Conservation (phyloP, 2,888 invertebrate species). For the Drosophila buzzatii region DNA sequence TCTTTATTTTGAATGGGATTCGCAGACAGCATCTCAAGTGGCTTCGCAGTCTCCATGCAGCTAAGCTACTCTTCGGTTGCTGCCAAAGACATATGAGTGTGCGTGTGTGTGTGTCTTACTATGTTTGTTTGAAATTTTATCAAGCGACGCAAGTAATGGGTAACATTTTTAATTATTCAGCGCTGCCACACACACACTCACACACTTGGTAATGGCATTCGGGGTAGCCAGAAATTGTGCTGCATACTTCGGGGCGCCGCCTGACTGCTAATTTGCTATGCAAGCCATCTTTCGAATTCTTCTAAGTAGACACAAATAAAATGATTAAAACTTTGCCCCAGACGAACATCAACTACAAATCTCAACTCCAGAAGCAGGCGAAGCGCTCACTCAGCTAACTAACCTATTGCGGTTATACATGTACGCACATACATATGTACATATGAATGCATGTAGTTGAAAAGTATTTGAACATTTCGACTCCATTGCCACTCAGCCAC, state of each 20-base stretch:
- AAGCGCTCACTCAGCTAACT: conserved; percentile 35
- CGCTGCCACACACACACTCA: conserved; percentile 10
- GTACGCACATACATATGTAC: no score
- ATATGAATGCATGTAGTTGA: background rate
- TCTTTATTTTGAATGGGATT: conserved; percentile 25
- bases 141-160: conserved; percentile 78
- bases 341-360: conserved; percentile 24
- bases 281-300: conserved; percentile 76
- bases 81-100: conserved; percentile 14
- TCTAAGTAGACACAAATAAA: conserved; percentile 66
- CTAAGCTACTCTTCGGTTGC: conserved; percentile 51
- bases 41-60: conserved; percentile 59
- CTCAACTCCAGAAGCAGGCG: background rate
- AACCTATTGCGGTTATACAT: conserved; percentile 65
- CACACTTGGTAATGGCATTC: conserved; percentile 7
- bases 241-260: conserved; percentile 51
- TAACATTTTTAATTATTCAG: conserved; percentile 81
- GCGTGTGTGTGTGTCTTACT: conserved; percentile 14
- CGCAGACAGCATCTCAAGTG: conserved; percentile 78
- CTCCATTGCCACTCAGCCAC: conserved; percentile 26
- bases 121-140: conserved; percentile 73
- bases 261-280: conserved; percentile 76
- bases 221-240: conserved; percentile 19
- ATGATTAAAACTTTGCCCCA: conserved; percentile 79
- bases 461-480: conserved; percentile 28